These are phyloP conservation scores for Loripinus fragilis DNA, from an alignment of 2,888 invertebrate genomes.

Conservation along the genomic window DNA sequence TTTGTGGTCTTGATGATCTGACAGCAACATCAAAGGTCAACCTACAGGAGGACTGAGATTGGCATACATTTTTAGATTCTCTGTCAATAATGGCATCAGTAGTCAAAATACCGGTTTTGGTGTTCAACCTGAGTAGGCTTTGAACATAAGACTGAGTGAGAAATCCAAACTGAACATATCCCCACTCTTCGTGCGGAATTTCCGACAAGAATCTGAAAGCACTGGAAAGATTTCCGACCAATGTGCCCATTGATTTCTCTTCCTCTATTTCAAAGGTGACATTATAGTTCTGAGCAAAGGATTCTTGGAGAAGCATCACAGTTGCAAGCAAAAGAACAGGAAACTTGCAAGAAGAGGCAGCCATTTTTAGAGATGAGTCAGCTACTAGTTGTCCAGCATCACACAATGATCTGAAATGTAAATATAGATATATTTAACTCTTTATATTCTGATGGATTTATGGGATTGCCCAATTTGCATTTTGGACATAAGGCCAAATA, in stretches of 20 bases:
- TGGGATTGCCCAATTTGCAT: no score
- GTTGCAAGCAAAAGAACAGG: neutral
- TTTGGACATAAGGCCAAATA: no score
- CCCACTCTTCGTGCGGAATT: slow-evolving; percentile 54
- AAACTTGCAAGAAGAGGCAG: neutral
- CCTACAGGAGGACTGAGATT: slow-evolving; percentile 52
- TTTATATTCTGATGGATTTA: no score
- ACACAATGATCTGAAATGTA: neutral
- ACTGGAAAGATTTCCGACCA: slow-evolving; percentile 54
- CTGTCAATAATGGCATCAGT: slow-evolving; percentile 68
- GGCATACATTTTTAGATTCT: slow-evolving; percentile 61
- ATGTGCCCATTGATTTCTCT: slow-evolving; percentile 43
- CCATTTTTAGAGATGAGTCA: neutral
- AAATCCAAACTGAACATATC: slow-evolving; percentile 59
- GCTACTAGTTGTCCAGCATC: neutral
- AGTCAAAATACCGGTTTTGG: slow-evolving; percentile 65
- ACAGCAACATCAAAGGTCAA: slow-evolving; percentile 67
- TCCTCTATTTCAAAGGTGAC: slow-evolving; percentile 52
- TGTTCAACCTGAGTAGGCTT: slow-evolving; percentile 65
- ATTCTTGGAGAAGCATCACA: neutral
- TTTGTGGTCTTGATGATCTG: slow-evolving; percentile 51
- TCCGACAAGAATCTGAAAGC: slow-evolving; percentile 38
- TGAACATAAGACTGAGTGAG: slow-evolving; percentile 62
- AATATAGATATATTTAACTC: no score
- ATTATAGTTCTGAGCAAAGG: slow-evolving; percentile 50